Percentiles rank a stretch among this genome's conserved stretches.
Conservation (phyloP, 1,140 invertebrate genomes). For the Eriocheir sinensis region DNA sequence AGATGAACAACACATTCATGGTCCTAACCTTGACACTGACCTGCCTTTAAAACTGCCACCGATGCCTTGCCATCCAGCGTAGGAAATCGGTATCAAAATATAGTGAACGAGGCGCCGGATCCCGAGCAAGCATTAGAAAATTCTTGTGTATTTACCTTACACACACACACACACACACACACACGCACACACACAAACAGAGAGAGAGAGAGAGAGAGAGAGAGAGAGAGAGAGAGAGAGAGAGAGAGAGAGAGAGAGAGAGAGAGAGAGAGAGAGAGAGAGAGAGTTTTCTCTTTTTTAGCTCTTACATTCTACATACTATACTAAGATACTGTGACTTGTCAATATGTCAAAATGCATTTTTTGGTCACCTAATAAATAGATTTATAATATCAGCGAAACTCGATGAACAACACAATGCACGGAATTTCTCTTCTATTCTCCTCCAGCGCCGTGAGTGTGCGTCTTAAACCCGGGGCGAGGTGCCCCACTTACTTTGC, state of each 20-base stretch:
- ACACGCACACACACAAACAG: too few relatives aligned
- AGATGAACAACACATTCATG: background rate
- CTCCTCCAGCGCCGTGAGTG: background rate
- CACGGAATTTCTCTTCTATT: background rate
- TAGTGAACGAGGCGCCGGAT: background rate
- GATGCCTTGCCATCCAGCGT: background rate
- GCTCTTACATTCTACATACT: too few relatives aligned
- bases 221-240: slow-evolving; percentile 22
- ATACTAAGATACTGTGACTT: too few relatives aligned
- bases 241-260: too few relatives aligned
- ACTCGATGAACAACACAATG: background rate
- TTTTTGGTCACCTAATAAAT: too few relatives aligned
- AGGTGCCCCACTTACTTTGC: background rate
- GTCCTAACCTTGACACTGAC: background rate
- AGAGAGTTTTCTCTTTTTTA: too few relatives aligned
- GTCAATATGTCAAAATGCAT: too few relatives aligned
- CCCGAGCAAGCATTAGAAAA: background rate
- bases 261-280: too few relatives aligned
- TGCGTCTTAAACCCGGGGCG: background rate
- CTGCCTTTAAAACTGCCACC: background rate
- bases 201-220: background rate
- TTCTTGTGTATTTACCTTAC: background rate
- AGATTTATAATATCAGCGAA: too few relatives aligned
- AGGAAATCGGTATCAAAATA: too few relatives aligned
- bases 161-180: too few relatives aligned